Evolutionary conservation across 1,140 invertebrate genomes (phyloP), one percentile per base, ranked within the genome.

Genomic region (Holotrichia oblita): DNA sequence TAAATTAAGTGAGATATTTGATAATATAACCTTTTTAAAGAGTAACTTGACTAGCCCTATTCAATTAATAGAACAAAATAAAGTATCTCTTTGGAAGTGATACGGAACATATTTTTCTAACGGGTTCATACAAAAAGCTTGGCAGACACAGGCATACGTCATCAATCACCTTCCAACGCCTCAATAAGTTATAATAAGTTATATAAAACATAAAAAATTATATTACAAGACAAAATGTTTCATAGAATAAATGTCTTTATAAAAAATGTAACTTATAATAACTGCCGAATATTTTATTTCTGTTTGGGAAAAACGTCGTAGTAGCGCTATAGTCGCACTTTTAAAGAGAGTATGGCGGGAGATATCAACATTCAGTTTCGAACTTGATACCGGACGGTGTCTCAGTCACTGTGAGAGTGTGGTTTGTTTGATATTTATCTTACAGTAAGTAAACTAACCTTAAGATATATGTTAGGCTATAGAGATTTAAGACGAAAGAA

Each of bases 311-410:
- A 74, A 40, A 44, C 14, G 73, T 40, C 73, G 41, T 44, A 20
- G 73, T 41, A 44, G 73, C 73, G 73, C 73, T 74, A 74, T 41
- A 74, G 73, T 74, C 73, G 73, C 73, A 74, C 73, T 74, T 74
- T 74, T 74, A 74, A 74, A 74, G 73, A 74, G 34, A 0, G 73
- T 74, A 74, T 74, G 73, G 73, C 73, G 73, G 73, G 73, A 74
- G 73, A 74, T 74, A 74, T 74, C 73, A 17, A 34, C 73, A 74
- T 74, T 74, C 73, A 74, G 73, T 74, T 74, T 14, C 73, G 34
- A 74, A 74, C 73, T 74, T 74, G 73, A 44, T 74, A 74, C 34
- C 34, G 34, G 73, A 74, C 73, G 14, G 73, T 74, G 73, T 74
- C 73, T 74, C 73, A 41, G 34, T 74, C 73, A 74, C 73, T 74